Percentiles rank a stretch among this genome's conserved stretches.
Conservation (phyloP, 2,888 invertebrate species). For the Tryphoninae sp. region DNA sequence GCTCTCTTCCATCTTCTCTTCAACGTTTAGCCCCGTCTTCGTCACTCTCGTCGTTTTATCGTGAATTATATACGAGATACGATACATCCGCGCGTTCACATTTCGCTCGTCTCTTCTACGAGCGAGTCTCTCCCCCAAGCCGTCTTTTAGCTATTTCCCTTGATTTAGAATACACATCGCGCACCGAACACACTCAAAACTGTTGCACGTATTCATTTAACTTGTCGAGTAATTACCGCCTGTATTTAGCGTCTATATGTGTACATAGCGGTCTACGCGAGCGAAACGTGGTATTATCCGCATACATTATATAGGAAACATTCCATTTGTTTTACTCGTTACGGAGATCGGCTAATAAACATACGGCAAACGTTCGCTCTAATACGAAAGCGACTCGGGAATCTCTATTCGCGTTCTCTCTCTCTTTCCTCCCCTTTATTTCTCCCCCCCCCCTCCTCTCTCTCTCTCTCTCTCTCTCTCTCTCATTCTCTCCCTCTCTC, state of each 20-base stretch:
- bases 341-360: conserved; percentile 55
- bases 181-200: conserved; percentile 38
- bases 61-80: conserved; percentile 39
- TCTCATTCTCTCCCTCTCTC: not conserved
- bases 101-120: conserved; percentile 18
- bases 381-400: conserved; percentile 32
- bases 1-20: conserved; percentile 31
- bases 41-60: conserved; percentile 33
- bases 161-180: conserved; percentile 46
- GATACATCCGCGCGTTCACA: conserved; percentile 15
- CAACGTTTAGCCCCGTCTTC: conserved; percentile 22
- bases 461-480: conserved; percentile 6
- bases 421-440: conserved; percentile 3
- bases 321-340: conserved; percentile 58
- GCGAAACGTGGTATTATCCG: conserved; percentile 36
- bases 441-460: conserved; percentile 1
- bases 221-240: conserved; percentile 46
- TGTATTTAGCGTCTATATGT: conserved; percentile 15
- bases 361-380: conserved; percentile 32
- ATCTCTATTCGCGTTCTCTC: conserved; percentile 18
- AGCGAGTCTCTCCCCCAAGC: not conserved
- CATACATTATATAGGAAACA: conserved; percentile 34
- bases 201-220: conserved; percentile 46
- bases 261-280: not conserved
- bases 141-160: conserved; percentile 30